Evolutionary conservation across 2,797 vertebrate species (phyloP).

Genomic region (Pachyuromys duprasi): DNA sequence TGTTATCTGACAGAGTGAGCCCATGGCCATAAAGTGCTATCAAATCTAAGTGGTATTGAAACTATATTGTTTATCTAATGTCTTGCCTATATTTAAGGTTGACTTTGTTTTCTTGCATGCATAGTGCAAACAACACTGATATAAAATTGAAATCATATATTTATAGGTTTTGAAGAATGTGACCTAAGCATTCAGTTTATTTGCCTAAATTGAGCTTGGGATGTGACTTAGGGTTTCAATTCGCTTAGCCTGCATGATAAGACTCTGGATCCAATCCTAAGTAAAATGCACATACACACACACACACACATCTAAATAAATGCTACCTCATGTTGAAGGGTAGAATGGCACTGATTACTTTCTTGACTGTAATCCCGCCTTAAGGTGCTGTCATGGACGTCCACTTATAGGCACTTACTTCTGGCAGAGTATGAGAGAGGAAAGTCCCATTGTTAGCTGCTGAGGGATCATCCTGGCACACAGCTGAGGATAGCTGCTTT

Average conservation of each 20-base stretch:
- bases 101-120: background rate
- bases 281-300: background rate
- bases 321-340: background rate
- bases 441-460: background rate
- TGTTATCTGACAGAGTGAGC: background rate
- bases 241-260: background rate
- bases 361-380: background rate
- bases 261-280: background rate
- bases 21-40: background rate
- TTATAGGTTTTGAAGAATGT: background rate
- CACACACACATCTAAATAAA: background rate
- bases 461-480: background rate
- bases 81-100: background rate
- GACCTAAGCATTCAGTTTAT: background rate
- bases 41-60: background rate
- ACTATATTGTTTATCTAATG: background rate
- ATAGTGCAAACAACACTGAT: background rate
- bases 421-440: background rate
- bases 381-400: background rate
- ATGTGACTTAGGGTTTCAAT: background rate
- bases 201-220: background rate
- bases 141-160: background rate
- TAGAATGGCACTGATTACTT: background rate
- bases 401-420: background rate
- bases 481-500: background rate